Evolutionary conservation across 1,140 invertebrate genomes (phyloP), one percentile per base, ranked within the genome.

Genomic region (Drosophila pseudoananassae): DNA sequence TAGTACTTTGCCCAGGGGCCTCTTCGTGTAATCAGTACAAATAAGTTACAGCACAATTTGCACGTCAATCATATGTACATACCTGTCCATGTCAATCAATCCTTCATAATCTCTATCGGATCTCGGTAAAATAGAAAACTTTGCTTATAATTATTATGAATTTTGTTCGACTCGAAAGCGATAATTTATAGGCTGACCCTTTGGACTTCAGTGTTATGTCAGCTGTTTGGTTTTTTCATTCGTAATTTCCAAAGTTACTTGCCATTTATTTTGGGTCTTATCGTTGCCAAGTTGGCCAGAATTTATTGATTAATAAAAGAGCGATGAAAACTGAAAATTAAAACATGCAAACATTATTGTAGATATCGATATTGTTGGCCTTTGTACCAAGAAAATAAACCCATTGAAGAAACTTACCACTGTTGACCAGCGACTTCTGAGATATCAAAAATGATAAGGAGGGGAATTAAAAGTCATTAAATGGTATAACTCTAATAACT

Each of bases 291-390:
- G 69, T 70, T 64, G 69, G 60, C 50, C 43, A 65, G 46, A 33
- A 70, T 82, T 88, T 87, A 87, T 88, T 88, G 82, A 88, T 76
- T 87, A 88, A 82, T 88, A 76, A 76, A 76, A 45, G 25, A 50
- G 20, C 17, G 17, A 12, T 20, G 17, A 58, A 60, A 60, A 63
- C 53, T 40, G 59, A 43, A 52, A 49, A 58, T 51, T 69, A 52
- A 52, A 76, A 56, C 58, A 64, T 63, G 43, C 60, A 54, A 45
- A 56, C 33, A 51, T 38, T 58, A 60, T 57, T 59, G 69, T 63
- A 66, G 69, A 75, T 87, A 85, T 82, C 77, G 46, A 51, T 65
- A 56, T 25, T 31, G 27, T 46, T 53, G 71, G 59, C 72, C 71
- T 75, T 75, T 75, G 71, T 17, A 79, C 64, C 55, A 49, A 29